These are phyloP conservation scores for Eumacrocentrus americanus DNA, from an alignment of 2,888 invertebrate species.

Conservation along the genomic window DNA sequence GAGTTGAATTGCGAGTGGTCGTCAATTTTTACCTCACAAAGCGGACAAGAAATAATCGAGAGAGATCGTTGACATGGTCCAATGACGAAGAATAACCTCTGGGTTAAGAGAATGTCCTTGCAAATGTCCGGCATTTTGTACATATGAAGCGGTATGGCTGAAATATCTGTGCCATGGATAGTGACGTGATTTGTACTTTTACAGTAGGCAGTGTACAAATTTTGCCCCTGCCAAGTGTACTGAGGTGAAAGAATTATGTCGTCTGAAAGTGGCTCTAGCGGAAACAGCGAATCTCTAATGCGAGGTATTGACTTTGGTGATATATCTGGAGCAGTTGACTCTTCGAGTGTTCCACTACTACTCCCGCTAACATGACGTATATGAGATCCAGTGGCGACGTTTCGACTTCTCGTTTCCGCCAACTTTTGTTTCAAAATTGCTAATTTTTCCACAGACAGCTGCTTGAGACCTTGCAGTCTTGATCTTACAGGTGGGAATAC, in stretches of 20 bases:
- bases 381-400: constrained; percentile 33
- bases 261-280: constrained; percentile 47
- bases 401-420: constrained; percentile 63
- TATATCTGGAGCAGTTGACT: constrained; percentile 36
- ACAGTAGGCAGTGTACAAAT: constrained; percentile 68
- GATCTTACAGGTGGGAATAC: constrained; percentile 59
- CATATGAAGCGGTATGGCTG: constrained; percentile 71
- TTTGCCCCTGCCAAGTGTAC: constrained; percentile 64
- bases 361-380: constrained; percentile 37
- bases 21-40: constrained; percentile 65
- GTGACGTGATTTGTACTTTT: constrained; percentile 65
- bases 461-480: constrained; percentile 70
- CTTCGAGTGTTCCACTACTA: constrained; percentile 47
- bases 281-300: constrained; percentile 39
- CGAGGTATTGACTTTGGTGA: constrained; percentile 35
- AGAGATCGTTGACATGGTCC: constrained; percentile 63
- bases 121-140: constrained; percentile 72
- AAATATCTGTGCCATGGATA: constrained; percentile 73
- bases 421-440: constrained; percentile 70
- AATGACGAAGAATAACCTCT: constrained; percentile 71
- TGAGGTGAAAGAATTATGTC: constrained; percentile 68
- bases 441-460: constrained; percentile 73
- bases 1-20: constrained; percentile 66
- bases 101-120: constrained; percentile 70
- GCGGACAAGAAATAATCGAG: constrained; percentile 66